Conservation (phyloP, 92 coral and sea anemone genomes). For the Porites evermanni region DNA sequence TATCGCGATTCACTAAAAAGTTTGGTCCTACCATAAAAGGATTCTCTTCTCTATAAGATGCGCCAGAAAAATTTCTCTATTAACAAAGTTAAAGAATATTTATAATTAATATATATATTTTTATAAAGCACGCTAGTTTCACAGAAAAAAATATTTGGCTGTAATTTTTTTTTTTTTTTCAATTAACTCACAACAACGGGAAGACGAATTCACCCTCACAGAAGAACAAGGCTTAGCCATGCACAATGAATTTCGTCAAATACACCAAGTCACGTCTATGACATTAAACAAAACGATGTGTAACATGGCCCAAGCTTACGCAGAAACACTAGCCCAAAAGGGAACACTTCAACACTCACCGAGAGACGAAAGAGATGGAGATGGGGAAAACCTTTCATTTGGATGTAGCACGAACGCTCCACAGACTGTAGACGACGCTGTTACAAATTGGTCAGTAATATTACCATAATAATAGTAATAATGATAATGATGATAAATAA, state of each 20-base stretch:
- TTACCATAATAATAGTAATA: too few species aligned
- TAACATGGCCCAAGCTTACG: slow-evolving; percentile 66
- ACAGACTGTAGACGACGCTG: background rate
- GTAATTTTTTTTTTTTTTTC: too few species aligned
- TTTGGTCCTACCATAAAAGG: too few species aligned
- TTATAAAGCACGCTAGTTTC: too few species aligned
- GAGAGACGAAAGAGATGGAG: slow-evolving; percentile 50
- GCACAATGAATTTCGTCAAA: slow-evolving; percentile 68
- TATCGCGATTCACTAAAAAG: too few species aligned
- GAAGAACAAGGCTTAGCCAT: slow-evolving; percentile 57
- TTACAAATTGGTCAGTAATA: background rate
- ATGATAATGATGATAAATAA: too few species aligned
- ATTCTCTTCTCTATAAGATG: too few species aligned
- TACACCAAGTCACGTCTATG: slow-evolving; percentile 68
- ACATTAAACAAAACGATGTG: slow-evolving; percentile 57
- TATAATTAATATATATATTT: too few species aligned
- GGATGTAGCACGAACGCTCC: slow-evolving; percentile 37
- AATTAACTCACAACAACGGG: too few species aligned
- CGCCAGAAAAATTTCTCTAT: too few species aligned
- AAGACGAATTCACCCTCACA: background rate
- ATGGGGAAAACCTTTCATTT: slow-evolving; percentile 74
- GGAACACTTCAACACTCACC: slow-evolving; percentile 66
- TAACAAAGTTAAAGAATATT: too few species aligned
- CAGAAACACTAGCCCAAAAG: slow-evolving; percentile 42
- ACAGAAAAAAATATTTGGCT: too few species aligned